Conservation (phyloP, 2,113 vertebrate species). For the Antechinus flavipes region DNA sequence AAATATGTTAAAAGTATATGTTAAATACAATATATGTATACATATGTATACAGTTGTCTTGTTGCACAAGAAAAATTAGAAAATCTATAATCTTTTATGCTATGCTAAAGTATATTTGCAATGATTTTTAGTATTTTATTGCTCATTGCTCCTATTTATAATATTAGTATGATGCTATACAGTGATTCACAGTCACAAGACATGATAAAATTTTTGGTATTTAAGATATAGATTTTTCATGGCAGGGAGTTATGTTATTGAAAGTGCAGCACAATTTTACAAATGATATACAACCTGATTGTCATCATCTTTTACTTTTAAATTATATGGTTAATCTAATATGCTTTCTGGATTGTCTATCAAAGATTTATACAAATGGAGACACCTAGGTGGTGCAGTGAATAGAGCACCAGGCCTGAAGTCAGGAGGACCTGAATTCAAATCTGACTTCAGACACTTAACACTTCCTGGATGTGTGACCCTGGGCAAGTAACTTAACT, state of each 20-base stretch:
- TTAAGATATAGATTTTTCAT: neutral
- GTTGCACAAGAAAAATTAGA: too few relatives aligned
- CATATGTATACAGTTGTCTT: too few relatives aligned
- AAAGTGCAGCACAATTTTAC: neutral
- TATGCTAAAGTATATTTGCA: neutral
- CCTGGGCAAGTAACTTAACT: too few relatives aligned
- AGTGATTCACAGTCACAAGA: neutral
- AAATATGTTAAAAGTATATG: too few relatives aligned
- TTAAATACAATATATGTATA: too few relatives aligned
- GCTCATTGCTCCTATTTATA: neutral
- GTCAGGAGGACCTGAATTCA: too few relatives aligned
- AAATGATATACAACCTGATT: neutral
- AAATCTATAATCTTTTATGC: neutral
- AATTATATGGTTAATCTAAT: neutral
- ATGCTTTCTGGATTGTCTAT: neutral
- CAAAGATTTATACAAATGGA: too few relatives aligned
- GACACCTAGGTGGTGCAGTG: too few relatives aligned
- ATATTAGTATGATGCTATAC: neutral
- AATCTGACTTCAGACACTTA: too few relatives aligned
- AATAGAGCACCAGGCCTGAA: too few relatives aligned
- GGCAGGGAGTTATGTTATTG: neutral
- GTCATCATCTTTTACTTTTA: neutral
- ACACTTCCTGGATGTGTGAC: too few relatives aligned
- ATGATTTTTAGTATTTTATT: neutral
- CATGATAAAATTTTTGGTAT: neutral